These are phyloP conservation scores for Mimumesa dahlbomi DNA, from an alignment of 2,888 invertebrate species.

Conservation along the genomic window DNA sequence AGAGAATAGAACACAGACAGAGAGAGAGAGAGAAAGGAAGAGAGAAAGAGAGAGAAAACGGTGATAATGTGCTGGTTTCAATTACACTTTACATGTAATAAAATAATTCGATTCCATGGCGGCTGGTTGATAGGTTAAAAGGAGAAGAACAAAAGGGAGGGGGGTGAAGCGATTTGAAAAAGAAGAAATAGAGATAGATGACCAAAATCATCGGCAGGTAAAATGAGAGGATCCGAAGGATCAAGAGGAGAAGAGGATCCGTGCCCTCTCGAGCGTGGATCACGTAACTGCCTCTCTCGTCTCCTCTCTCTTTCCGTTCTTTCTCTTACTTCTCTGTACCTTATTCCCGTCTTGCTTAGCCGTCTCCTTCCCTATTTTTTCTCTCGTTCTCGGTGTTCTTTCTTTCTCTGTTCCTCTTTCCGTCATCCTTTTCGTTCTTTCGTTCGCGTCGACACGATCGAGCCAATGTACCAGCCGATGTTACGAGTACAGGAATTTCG, in stretches of 20 bases:
- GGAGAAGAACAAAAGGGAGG: not conserved
- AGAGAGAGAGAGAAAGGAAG: no score
- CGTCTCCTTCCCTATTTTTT: slow-evolving; percentile 12
- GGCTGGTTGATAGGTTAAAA: no score
- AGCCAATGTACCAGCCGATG: slow-evolving; percentile 64
- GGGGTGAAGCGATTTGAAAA: slow-evolving; percentile 6
- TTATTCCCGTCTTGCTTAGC: slow-evolving; percentile 16
- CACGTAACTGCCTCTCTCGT: slow-evolving; percentile 68
- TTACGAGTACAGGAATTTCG: slow-evolving; percentile 69
- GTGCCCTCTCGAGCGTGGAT: slow-evolving; percentile 74
- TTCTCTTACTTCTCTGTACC: slow-evolving; percentile 41
- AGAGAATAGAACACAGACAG: no score
- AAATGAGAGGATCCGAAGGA: slow-evolving; percentile 52
- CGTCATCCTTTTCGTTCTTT: slow-evolving; percentile 42
- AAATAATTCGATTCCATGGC: no score
- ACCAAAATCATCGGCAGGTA: slow-evolving; percentile 54
- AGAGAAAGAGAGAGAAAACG: no score
- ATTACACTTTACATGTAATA: no score
- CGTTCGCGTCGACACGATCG: slow-evolving; percentile 59
- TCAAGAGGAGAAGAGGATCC: slow-evolving; percentile 65
- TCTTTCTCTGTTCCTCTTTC: slow-evolving; percentile 34
- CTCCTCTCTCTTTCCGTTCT: slow-evolving; percentile 49
- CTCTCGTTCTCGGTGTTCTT: slow-evolving; percentile 46
- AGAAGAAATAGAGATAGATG: slow-evolving; percentile 38
- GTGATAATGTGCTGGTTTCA: no score